These are phyloP conservation scores for Beris chalybata DNA, from an alignment of 2,888 invertebrate species.

Conservation along the genomic window DNA sequence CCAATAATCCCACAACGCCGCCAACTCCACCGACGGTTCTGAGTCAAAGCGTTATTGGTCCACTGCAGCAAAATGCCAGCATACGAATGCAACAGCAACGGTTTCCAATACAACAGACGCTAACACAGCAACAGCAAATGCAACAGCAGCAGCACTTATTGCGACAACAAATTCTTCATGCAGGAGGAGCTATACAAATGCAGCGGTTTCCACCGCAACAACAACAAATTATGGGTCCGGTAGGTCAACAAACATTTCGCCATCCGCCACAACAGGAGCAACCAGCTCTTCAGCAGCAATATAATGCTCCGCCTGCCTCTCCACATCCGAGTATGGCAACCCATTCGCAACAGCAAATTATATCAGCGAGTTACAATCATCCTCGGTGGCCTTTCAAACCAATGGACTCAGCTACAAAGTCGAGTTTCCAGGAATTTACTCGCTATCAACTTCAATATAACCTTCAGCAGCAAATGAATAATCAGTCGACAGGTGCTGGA, in stretches of 20 bases:
- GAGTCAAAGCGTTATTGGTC: slow-evolving; percentile 26
- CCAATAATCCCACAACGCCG: slow-evolving; percentile 26
- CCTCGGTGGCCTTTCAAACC: slow-evolving; percentile 58
- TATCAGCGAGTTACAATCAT: slow-evolving; percentile 36
- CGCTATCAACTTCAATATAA: slow-evolving; percentile 67
- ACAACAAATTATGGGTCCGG: slow-evolving; percentile 38
- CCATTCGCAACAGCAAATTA: slow-evolving; percentile 42
- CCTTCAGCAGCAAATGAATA: slow-evolving; percentile 58
- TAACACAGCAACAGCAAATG: slow-evolving; percentile 21
- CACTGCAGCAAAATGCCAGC: slow-evolving; percentile 42
- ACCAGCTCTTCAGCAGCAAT: slow-evolving; percentile 36
- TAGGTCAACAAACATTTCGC: slow-evolving; percentile 11
- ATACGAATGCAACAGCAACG: slow-evolving; percentile 45
- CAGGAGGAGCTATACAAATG: slow-evolving; percentile 40
- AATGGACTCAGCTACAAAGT: slow-evolving; percentile 67
- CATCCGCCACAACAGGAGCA: slow-evolving; percentile 42
- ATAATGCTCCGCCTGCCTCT: slow-evolving; percentile 34
- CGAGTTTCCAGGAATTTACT: slow-evolving; percentile 66
- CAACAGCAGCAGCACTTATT: slow-evolving; percentile 30
- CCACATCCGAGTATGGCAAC: slow-evolving; percentile 43
- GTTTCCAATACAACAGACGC: slow-evolving; percentile 42
- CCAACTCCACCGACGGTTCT: slow-evolving; percentile 15
- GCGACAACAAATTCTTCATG: slow-evolving; percentile 41
- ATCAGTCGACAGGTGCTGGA: slow-evolving; percentile 45
- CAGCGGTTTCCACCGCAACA: slow-evolving; percentile 43